Conservation (phyloP, 2,113 vertebrate species). For the Chauna torquata region DNA sequence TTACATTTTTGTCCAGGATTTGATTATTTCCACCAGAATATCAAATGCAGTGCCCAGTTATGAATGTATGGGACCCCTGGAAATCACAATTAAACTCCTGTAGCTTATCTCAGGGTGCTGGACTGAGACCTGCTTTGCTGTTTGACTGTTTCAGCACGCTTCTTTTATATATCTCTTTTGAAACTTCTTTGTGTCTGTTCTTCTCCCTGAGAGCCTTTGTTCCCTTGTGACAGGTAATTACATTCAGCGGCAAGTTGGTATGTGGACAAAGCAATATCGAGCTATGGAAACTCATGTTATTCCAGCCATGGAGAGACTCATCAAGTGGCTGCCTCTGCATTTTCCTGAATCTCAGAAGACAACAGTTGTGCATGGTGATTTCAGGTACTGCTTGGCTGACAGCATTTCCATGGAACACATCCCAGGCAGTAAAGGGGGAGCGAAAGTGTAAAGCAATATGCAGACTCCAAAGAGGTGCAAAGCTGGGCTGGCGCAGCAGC, state of each 20-base stretch:
- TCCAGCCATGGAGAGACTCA: slow-evolving; percentile 82
- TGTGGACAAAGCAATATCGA: slow-evolving; percentile 80
- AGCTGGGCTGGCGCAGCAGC: neutral
- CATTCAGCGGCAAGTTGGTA: slow-evolving; percentile 75
- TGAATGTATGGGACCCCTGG: neutral
- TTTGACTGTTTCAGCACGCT: neutral
- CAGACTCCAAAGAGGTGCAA: neutral
- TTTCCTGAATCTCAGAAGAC: slow-evolving; percentile 72
- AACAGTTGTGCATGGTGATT: slow-evolving; percentile 82
- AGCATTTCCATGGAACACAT: neutral
- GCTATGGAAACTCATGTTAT: slow-evolving; percentile 71
- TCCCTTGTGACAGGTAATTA: slow-evolving; percentile 69
- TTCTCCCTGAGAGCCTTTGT: neutral
- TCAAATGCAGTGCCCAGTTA: neutral
- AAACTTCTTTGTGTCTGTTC: neutral
- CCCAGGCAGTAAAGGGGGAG: neutral
- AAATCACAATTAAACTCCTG: neutral
- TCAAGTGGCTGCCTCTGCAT: slow-evolving; percentile 82
- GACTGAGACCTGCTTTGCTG: neutral
- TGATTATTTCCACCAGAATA: neutral
- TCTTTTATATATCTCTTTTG: neutral
- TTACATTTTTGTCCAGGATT: neutral
- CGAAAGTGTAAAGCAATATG: neutral
- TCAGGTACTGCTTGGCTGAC: slow-evolving; percentile 72
- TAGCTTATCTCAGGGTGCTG: neutral